Evolutionary conservation across 2,888 invertebrate species (phyloP), one percentile per base, ranked within the genome.

Genomic region (Plagodis pulveraria): DNA sequence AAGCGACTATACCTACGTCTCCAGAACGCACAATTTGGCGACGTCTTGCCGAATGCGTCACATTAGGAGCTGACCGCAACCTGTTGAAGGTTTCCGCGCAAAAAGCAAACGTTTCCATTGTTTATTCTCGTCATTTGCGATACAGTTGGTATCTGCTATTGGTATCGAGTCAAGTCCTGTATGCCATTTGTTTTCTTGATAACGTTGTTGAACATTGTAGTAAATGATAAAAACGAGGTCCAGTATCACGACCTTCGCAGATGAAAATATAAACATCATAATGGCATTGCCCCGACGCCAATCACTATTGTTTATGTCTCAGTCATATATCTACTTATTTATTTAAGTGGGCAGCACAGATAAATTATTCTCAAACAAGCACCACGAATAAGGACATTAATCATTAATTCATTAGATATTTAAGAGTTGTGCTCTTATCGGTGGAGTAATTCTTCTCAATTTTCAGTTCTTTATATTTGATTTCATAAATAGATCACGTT

Each of bases 201-300:
- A 82, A 79, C 72, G 66, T 63, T 70, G 69, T 67, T 63, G 60
- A 66, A 68, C 67, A 74, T 73, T 81, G 77, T 79, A 78, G 78
- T 74, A 11, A 10, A 10, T 66, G 58, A 76, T 77, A 74, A 73
- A 73, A 73, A 77, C 69, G 71, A 77, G 72, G 74, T 74, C 66
- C 73, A 75, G 72, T 77, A 72, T 62, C 46, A 48, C 73, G 81
- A 77, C 84, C 82, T 83, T 83, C 78, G 63, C 48, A 59, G 60
- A 73, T 75, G 72, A 73, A 74, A 76, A 71, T 61, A 67, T 69
- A 71, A 73, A 69, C 71, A 73, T 62, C 67, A 63, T 57, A 69
- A 66, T 67, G 64, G 57, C 62, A 65, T 44, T 69, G 66, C 68
- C 61, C 61, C 51, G 49, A 36, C 5, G 36, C 35, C 22, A 50